phyloP scores from a whole-genome alignment of 2,113 vertebrate species.

The Choloepus hoffmanni region DNA sequence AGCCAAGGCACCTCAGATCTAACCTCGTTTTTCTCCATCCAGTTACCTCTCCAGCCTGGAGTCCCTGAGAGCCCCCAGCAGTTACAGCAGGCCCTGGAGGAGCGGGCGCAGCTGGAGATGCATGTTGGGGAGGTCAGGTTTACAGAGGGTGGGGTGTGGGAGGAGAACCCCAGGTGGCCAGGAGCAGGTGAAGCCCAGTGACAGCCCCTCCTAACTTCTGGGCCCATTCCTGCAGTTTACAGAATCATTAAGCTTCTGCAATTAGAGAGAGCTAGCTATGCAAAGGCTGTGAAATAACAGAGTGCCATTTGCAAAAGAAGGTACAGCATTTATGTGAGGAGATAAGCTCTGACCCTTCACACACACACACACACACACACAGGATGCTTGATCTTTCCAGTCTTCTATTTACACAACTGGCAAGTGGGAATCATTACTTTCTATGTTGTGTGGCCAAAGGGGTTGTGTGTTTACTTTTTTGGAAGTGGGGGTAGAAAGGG shows the following conservation, averaged over 20 bases:
- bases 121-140: conserved; percentile 90
- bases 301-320: conserved; percentile 92
- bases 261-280: conserved; percentile 92
- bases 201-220: not conserved
- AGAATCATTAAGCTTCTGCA: conserved; percentile 91
- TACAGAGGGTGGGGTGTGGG: not conserved
- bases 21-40: conserved; percentile 31
- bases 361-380: not conserved
- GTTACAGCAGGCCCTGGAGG: conserved; percentile 91
- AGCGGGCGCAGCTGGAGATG: conserved; percentile 90
- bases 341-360: conserved; percentile 82
- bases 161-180: not conserved
- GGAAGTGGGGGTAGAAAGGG: not conserved
- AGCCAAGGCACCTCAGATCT: not conserved
- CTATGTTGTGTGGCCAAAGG: not conserved
- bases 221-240: conserved; percentile 86
- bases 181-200: not conserved
- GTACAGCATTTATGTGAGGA: conserved; percentile 93
- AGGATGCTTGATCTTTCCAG: not conserved
- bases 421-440: not conserved
- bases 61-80: conserved; percentile 90
- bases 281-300: conserved; percentile 92
- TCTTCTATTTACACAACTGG: not conserved
- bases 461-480: not conserved
- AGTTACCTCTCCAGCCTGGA: conserved; percentile 91